Conservation (phyloP, 2,113 vertebrate species). For the Phrynosoma blainvillii region DNA sequence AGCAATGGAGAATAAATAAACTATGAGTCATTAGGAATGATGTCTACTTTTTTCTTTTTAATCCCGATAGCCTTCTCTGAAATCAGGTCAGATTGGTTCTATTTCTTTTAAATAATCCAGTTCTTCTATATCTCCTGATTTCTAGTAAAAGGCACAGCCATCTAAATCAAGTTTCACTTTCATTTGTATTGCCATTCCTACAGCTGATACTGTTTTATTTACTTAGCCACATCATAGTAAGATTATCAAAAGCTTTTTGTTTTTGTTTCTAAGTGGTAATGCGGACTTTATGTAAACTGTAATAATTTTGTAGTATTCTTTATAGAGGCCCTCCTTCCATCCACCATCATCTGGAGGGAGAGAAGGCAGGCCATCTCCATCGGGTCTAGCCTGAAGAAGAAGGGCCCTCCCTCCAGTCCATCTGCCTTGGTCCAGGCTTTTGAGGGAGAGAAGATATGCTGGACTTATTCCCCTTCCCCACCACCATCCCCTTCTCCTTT, state of each 20-base stretch:
- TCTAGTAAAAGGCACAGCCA: not conserved
- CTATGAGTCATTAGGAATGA: not conserved
- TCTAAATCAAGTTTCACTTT: not conserved
- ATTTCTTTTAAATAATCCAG: not conserved
- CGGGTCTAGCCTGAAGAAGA: no score
- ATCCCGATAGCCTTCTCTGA: not conserved
- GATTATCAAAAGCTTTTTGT: not conserved
- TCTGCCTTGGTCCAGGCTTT: no score
- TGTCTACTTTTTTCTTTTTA: not conserved
- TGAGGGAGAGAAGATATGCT: no score
- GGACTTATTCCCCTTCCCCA: no score
- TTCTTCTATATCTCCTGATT: not conserved
- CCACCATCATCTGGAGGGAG: no score
- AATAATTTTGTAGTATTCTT: constrained; percentile 33
- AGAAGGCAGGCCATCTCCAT: no score
- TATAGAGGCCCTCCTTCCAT: not conserved
- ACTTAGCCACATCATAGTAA: not conserved
- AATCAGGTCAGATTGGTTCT: no score
- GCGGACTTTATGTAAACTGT: not conserved
- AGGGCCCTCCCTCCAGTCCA: no score
- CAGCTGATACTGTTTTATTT: not conserved
- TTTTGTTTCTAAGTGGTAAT: not conserved
- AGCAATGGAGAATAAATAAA: not conserved
- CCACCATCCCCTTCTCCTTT: no score
- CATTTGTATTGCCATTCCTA: not conserved